phyloP scores from a whole-genome alignment of 2,797 vertebrate genomes.

The Streptopelia turtur region DNA sequence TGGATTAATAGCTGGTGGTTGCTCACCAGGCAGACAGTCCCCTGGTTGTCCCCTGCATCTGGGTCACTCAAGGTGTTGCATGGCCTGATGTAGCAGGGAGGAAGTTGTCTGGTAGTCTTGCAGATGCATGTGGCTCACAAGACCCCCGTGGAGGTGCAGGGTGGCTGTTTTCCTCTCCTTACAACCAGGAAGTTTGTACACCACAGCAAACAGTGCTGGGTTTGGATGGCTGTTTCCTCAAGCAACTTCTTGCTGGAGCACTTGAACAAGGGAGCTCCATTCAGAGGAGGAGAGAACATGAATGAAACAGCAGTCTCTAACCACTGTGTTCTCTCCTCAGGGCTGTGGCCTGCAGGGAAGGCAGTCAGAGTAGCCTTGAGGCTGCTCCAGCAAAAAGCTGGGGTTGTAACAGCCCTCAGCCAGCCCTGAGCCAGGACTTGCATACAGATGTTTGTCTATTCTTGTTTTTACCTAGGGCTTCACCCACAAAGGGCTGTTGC shows the following conservation, averaged over 20 bases:
- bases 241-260: background rate
- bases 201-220: accelerated
- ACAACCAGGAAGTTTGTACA: background rate
- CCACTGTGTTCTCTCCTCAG: accelerated
- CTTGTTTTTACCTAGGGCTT: background rate
- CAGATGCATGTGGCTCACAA: background rate
- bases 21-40: accelerated
- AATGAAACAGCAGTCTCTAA: background rate
- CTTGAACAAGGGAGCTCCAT: background rate
- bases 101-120: background rate
- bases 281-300: background rate
- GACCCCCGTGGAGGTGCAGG: background rate
- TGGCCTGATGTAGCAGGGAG: accelerated
- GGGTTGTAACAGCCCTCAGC: background rate
- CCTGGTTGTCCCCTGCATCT: background rate
- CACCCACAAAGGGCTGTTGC: background rate
- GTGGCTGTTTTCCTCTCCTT: background rate
- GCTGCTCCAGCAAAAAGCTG: background rate
- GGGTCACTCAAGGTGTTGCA: background rate
- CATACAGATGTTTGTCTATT: background rate
- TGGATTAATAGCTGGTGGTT: accelerated
- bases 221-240: background rate
- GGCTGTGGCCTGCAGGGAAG: background rate
- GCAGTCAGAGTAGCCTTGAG: background rate
- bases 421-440: background rate